Base-by-base conservation (phyloP, 2,888 invertebrate species). In the Parthenolecanium corni region DNA sequence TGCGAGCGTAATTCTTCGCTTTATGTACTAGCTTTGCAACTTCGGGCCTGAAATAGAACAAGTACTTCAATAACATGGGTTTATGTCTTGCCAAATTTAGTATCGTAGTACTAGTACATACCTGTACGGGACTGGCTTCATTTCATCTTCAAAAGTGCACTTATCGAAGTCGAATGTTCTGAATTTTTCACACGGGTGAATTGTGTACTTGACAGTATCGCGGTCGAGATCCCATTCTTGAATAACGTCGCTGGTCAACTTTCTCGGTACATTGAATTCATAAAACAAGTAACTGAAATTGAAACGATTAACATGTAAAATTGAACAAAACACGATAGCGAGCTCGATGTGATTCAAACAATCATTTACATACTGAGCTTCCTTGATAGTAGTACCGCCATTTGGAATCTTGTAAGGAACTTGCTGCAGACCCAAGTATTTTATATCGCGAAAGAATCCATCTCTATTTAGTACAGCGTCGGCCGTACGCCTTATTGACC, bases 71-170 rank as follows among this genome's bases (percentile, higher is more conserved):
- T 12, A 56, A 20, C 2, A 16, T 23, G 21, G 44, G 25, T 18
- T 44, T 11, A 20, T 14, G 36, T 58, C 14, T 20, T 14, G 20
- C 18, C 20, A 16, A 46, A 2, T 2, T 46, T 11, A n/a, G 16
- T n/a, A 2, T 40, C 14, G 16, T 40, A 2, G 16, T 16, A 18
- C 12, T 47, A 14, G 18, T 47, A 1, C 16, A 5, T 38, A 61
- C 61, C 61, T 31, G 40, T 61, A 51, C 3, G 61, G 61, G 25
- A 61, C 61, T 9, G 51, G 49, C 16, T 38, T 49, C 38, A 51
- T 61, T 51, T 61, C 61, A 46, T 61, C 61, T 40, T 61, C 61
- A 40, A 61, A 61, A 20, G 61, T 61, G 38, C 61, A 61, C 0
- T 21, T 51, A 23, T 49, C 49, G n/a, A 23, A 61, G 38, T 21